Percentiles rank a stretch among this genome's conserved stretches.
phyloP scores from a whole-genome alignment of 2,113 vertebrate species.

The Epinephelus cyanopodus region DNA sequence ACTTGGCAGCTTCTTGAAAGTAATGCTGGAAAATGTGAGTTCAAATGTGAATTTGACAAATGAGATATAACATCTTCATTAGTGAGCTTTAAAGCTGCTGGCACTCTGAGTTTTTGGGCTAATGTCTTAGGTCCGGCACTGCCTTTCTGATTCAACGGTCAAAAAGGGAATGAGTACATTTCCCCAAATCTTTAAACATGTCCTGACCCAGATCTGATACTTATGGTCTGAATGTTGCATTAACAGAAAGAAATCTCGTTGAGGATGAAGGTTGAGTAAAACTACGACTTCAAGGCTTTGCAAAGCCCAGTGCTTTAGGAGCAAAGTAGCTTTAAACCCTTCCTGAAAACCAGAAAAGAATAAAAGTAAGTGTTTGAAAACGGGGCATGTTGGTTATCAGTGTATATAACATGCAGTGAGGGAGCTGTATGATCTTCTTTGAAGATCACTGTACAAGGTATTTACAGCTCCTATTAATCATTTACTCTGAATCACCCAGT shows the following conservation, averaged over 20 bases:
- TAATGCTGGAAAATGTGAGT: not conserved
- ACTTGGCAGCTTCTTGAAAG: not conserved
- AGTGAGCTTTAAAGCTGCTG: not conserved
- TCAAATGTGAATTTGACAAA: not conserved
- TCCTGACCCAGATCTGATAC: not conserved
- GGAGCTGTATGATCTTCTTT: constrained; percentile 22
- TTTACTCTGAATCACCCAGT: constrained; percentile 45
- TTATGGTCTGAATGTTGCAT: not conserved
- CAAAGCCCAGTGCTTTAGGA: constrained; percentile 6
- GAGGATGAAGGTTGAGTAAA: constrained; percentile 5
- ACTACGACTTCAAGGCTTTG: constrained; percentile 4
- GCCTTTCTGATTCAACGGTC: too few species aligned
- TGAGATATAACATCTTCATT: not conserved
- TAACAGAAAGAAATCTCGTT: not conserved
- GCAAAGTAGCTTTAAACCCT: not conserved
- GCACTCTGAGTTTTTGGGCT: too few species aligned
- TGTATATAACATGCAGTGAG: not conserved
- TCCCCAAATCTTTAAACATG: not conserved
- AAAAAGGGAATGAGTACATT: not conserved
- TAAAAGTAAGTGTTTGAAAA: constrained; percentile 7
- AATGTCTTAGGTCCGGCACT: too few species aligned
- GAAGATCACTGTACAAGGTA: constrained; percentile 26
- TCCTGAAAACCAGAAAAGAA: constrained; percentile 13
- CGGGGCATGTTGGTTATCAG: not conserved
- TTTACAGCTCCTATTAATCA: constrained; percentile 49